Evolutionary conservation across 1,140 invertebrate genomes (phyloP).

Genomic region (Cryptotermes secundus): DNA sequence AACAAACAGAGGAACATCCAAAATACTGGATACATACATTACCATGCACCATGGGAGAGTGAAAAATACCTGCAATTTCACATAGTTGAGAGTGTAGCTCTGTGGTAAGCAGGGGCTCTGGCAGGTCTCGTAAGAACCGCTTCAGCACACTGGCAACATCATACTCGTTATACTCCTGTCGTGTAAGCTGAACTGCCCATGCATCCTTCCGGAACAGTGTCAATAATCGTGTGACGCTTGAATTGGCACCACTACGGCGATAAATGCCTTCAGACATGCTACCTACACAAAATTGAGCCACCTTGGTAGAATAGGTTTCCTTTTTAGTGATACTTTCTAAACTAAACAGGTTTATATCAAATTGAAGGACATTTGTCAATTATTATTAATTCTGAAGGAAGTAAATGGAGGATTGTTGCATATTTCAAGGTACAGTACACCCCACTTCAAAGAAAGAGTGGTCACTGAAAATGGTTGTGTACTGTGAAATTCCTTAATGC

Average conservation of each 20-base stretch:
- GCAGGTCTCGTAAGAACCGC: slow-evolving; percentile 76
- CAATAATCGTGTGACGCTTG: slow-evolving; percentile 73
- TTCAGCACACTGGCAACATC: slow-evolving; percentile 85
- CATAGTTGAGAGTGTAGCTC: slow-evolving; percentile 57
- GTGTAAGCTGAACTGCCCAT: slow-evolving; percentile 75
- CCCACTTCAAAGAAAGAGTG: too few relatives aligned
- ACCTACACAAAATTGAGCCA: slow-evolving; percentile 53
- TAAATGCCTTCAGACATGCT: slow-evolving; percentile 85
- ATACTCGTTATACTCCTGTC: slow-evolving; percentile 73
- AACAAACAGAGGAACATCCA: too few relatives aligned
- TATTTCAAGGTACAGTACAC: too few relatives aligned
- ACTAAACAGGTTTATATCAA: too few relatives aligned
- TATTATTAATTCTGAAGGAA: too few relatives aligned
- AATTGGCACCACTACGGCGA: slow-evolving; percentile 71
- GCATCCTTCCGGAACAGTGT: slow-evolving; percentile 75
- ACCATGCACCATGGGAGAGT: too few relatives aligned
- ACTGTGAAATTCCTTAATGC: too few relatives aligned
- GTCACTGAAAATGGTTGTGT: too few relatives aligned
- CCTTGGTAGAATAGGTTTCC: neutral
- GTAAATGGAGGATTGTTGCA: too few relatives aligned
- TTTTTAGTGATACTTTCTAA: too few relatives aligned
- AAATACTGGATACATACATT: too few relatives aligned
- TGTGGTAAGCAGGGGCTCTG: slow-evolving; percentile 67
- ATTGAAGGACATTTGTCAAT: too few relatives aligned
- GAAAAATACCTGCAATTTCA: slow-evolving; percentile 46